Base-by-base conservation (phyloP, 2,888 invertebrate genomes). In the Eristalinus sepulchralis region DNA sequence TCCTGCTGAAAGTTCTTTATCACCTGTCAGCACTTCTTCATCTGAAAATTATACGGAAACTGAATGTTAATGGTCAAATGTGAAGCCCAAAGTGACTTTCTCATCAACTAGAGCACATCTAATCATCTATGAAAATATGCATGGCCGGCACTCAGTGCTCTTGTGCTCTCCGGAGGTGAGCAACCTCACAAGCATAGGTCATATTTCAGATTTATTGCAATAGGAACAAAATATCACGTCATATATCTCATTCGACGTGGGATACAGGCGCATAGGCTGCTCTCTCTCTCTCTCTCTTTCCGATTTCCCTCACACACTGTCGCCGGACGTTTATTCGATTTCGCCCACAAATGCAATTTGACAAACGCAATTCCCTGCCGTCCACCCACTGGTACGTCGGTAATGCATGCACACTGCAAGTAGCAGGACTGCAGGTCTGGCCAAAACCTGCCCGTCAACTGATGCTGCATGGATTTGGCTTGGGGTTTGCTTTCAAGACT, bases 341-440 rank as follows among this genome's bases (percentile, higher is more conserved):
- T 80, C 62, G 63, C 10, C 71, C 71, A 62, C 80, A 80, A 84
- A 84, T 84, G 80, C 80, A 84, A 84, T 84, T 84, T 84, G 80
- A 76, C 84, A 84, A 72, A 80, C 71, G 67, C 66, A 84, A 80
- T 80, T 80, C 63, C 27, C 62, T 8, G 24, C 20, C 47, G 8
- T 31, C 20, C 63, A 3, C 6, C 67, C 1, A 13, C 22, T 34
- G n/a, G 13, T 22, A 36, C 53, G 47, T n/a, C 66, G 27, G 27
- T 39, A 36, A 66, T 13, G 55, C 11, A 17, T 13, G 6, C 4
- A 9, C 24, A 27, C 36, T n/a, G 39, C n/a, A 17, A 17, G 17
- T 47, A 47, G 17, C 17, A 17, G 47, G 47, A 47, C 39, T 17
- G 24, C 55, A 73, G 68, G 68, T 64, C 68, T 68, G 17, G 17